A percentile compares a stretch with the other conserved stretches of the same genome.
Conservation (phyloP, 2,113 vertebrate species). For the Bos indicus region DNA sequence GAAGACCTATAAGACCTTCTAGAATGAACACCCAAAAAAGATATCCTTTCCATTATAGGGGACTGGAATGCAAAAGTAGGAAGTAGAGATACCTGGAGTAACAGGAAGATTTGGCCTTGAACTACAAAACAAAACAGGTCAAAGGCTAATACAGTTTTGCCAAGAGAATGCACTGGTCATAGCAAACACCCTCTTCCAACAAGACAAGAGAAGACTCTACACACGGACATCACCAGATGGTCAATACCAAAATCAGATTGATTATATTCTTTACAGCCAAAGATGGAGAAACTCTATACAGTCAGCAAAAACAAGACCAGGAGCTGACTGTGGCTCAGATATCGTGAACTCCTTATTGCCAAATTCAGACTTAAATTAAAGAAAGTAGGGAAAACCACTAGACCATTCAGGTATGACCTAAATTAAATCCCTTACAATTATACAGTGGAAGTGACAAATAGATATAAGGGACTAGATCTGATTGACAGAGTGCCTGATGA, state of each 20-base stretch:
- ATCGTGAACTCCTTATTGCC: not conserved
- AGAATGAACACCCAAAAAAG: not conserved
- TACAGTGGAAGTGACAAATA: not conserved
- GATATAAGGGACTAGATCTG: not conserved
- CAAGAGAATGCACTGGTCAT: not conserved
- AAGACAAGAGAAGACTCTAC: not conserved
- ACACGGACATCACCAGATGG: not conserved
- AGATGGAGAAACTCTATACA: not conserved
- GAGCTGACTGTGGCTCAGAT: not conserved
- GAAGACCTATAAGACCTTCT: not conserved
- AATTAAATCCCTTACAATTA: not conserved
- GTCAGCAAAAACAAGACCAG: not conserved
- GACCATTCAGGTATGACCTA: not conserved
- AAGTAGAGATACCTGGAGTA: not conserved
- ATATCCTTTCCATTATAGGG: not conserved
- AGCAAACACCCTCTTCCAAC: not conserved
- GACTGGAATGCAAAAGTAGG: not conserved
- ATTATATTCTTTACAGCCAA: not conserved
- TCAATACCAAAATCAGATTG: not conserved
- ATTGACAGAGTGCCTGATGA: not conserved
- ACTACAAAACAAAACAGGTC: not conserved
- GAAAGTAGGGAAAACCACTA: not conserved
- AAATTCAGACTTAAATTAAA: not conserved
- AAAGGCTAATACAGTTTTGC: not conserved
- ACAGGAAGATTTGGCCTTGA: not conserved